phyloP scores from a whole-genome alignment of 2,113 vertebrate species.

The Microcebus lehilahytsara region DNA sequence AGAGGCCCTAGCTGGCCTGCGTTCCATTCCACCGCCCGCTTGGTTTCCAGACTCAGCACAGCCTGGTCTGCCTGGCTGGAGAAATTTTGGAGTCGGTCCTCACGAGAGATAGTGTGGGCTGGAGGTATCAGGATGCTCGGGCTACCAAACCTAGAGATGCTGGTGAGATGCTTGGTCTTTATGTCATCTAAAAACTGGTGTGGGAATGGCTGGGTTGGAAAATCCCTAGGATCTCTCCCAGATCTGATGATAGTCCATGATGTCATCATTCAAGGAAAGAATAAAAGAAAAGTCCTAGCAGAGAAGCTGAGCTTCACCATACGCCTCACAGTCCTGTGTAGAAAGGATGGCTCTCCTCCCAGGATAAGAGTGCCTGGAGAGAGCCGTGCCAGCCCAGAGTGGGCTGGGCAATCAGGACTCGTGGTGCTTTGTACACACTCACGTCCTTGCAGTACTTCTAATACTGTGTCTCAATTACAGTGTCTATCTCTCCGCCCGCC shows the following conservation, averaged over 20 bases:
- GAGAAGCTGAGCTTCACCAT: neutral
- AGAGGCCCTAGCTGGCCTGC: neutral
- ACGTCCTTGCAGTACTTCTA: neutral
- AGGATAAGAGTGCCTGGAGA: too few relatives aligned
- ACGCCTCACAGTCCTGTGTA: neutral
- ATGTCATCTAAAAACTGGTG: neutral
- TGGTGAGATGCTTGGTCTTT: neutral
- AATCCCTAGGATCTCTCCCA: neutral
- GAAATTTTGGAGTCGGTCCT: neutral
- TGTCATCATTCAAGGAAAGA: neutral
- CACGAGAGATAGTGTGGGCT: neutral
- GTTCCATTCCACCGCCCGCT: neutral
- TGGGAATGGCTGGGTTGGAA: neutral
- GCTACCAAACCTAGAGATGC: neutral
- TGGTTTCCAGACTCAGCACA: neutral
- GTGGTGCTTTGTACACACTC: neutral
- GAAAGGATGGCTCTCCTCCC: neutral
- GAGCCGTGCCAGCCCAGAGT: accelerated
- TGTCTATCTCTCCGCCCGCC: neutral
- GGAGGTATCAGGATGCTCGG: accelerated
- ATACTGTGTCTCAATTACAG: neutral
- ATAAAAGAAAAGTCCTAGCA: neutral
- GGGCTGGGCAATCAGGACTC: accelerated
- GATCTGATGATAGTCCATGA: neutral
- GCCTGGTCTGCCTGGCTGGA: neutral